phyloP scores from a whole-genome alignment of 2,888 invertebrate species.

The Tinea semifulvella region DNA sequence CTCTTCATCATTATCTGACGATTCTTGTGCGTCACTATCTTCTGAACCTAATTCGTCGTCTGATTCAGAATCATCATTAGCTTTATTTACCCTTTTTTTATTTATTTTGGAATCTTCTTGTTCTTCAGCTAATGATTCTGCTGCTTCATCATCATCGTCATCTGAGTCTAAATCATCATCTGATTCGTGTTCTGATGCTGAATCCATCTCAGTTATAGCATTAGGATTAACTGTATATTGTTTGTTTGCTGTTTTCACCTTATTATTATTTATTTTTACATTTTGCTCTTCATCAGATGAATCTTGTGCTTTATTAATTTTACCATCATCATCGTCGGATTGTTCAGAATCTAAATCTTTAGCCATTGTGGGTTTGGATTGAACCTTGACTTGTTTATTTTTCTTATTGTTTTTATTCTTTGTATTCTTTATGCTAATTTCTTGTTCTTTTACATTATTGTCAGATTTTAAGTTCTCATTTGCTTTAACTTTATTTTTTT shows the following conservation, averaged over 20 bases:
- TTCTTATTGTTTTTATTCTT: conserved; percentile 13
- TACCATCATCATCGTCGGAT: conserved; percentile 24
- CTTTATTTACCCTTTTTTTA: conserved; percentile 16
- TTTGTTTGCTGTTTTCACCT: too few relatives aligned
- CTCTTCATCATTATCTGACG: conserved; percentile 41
- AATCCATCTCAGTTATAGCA: conserved; percentile 50
- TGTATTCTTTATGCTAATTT: background rate
- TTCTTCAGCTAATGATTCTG: conserved; percentile 36
- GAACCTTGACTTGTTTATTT: conserved; percentile 15
- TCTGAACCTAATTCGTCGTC: conserved; percentile 35
- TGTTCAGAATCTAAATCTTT: conserved; percentile 20
- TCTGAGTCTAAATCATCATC: conserved; percentile 55
- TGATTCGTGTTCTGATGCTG: conserved; percentile 57
- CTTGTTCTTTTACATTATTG: too few relatives aligned
- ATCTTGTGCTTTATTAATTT: conserved; percentile 13
- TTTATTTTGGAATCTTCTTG: conserved; percentile 22
- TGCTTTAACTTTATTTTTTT: conserved; percentile 2
- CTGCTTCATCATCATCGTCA: conserved; percentile 40
- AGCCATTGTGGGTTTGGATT: background rate
- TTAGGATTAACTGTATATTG: conserved; percentile 40
- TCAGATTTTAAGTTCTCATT: conserved; percentile 2
- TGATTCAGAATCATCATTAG: too few relatives aligned
- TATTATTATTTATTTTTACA: conserved; percentile 13
- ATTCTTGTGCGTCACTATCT: conserved; percentile 29
- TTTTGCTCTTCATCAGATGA: conserved; percentile 6